These are phyloP conservation scores for Diarsia brunnea DNA, from an alignment of 2,888 invertebrate genomes.

Conservation along the genomic window DNA sequence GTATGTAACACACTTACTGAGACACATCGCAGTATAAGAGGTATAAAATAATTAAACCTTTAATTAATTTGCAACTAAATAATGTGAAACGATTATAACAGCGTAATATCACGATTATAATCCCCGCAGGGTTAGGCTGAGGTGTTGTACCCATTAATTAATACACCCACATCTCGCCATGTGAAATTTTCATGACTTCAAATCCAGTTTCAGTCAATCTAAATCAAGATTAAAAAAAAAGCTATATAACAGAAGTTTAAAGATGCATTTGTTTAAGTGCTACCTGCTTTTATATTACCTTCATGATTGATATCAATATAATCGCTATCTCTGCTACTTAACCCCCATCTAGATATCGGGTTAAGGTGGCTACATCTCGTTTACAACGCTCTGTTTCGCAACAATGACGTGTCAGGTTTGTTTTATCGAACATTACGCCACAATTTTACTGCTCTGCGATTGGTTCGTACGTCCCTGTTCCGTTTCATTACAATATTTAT, in stretches of 20 bases:
- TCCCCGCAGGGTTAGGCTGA: too few relatives aligned
- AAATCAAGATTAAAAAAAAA: slow-evolving; percentile 31
- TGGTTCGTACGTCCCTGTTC: slow-evolving; percentile 69
- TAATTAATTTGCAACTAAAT: background rate
- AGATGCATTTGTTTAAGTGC: slow-evolving; percentile 52
- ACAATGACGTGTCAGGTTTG: slow-evolving; percentile 65
- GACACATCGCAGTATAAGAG: background rate
- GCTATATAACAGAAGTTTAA: slow-evolving; percentile 18
- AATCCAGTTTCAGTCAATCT: background rate
- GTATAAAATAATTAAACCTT: background rate
- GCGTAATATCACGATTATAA: too few relatives aligned
- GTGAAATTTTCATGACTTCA: background rate
- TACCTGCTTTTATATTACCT: slow-evolving; percentile 50
- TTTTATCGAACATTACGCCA: slow-evolving; percentile 61
- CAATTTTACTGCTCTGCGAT: slow-evolving; percentile 63
- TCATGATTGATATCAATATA: slow-evolving; percentile 57
- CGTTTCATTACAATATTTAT: slow-evolving; percentile 69
- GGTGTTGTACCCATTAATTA: too few relatives aligned
- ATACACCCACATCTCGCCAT: too few relatives aligned
- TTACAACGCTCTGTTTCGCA: slow-evolving; percentile 59
- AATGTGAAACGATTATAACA: background rate
- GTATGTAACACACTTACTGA: background rate
- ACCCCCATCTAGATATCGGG: slow-evolving; percentile 60
- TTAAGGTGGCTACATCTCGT: slow-evolving; percentile 59
- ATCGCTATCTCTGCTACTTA: slow-evolving; percentile 55